Evolutionary conservation across 2,888 invertebrate species (phyloP), one percentile per base, ranked within the genome.

Genomic region (Endomychus coccineus): DNA sequence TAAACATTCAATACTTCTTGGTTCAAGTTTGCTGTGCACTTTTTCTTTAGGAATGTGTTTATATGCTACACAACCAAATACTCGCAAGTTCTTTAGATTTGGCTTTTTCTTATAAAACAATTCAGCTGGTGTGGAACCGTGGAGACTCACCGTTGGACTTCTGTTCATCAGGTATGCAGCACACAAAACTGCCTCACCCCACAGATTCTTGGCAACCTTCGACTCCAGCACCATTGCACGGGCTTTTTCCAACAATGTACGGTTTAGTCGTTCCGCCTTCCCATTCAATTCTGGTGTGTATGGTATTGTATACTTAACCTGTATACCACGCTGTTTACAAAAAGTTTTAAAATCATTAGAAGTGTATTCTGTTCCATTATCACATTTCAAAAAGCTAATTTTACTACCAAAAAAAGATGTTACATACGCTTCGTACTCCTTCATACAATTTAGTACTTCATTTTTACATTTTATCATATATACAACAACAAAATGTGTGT

Each of bases 191-290:
- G 58, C 60, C 40, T 60, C 58, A 19, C 53, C 51, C 61, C 59
- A 63, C 32, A 63, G 58, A 3, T 2, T 4, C 42, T 62, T 59
- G 9, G 39, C 36, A 2, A 59, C 24, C 12, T 54, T 48, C 2
- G 55, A 52, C 23, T 56, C 46, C 29, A 45, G 40, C 34, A 64
- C 4, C 47, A 60, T 45, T 23, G 53, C 42, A 21, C 59, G 49
- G 33, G 57, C 56, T 41, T 53, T 61, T 43, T 62, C 58, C 4
- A 55, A 51, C 23, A 63, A 48, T 5, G 55, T 58, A n/a, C n/a
- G n/a, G n/a, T n/a, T n/a, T n/a, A n/a, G n/a, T n/a, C n/a, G n/a
- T n/a, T n/a, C n/a, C n/a, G n/a, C n/a, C n/a, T n/a, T n/a, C n/a
- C n/a, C n/a, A n/a, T n/a, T n/a, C n/a, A n/a, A n/a, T n/a, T n/a